phyloP scores from a whole-genome alignment of 2,113 vertebrate genomes.

The Orthonyx spaldingii region DNA sequence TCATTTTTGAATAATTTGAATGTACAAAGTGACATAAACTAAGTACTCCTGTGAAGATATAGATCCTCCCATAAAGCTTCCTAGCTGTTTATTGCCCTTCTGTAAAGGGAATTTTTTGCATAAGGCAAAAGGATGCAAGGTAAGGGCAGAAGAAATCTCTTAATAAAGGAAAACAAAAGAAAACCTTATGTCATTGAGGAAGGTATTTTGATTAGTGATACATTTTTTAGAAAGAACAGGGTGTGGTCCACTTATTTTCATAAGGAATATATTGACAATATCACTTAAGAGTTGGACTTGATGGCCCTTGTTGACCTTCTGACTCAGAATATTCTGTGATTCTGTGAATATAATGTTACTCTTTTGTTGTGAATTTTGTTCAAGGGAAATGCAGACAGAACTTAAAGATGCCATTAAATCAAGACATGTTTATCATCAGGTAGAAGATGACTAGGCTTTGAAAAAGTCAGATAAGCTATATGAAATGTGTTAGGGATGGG shows the following conservation, averaged over 20 bases:
- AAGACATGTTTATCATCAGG: background rate
- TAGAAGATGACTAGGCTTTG: background rate
- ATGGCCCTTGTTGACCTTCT: background rate
- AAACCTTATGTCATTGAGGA: background rate
- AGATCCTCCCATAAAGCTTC: background rate
- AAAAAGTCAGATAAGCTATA: background rate
- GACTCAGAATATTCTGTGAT: background rate
- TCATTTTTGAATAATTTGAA: background rate
- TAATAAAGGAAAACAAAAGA: background rate
- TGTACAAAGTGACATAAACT: background rate
- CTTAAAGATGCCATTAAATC: background rate
- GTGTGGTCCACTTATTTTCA: background rate
- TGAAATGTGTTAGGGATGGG: background rate
- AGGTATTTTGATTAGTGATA: background rate
- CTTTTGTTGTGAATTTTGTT: background rate
- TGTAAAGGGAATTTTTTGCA: background rate
- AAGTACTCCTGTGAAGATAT: background rate
- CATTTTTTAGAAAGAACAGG: background rate
- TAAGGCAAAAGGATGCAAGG: background rate
- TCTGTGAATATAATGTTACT: background rate
- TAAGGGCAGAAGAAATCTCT: background rate
- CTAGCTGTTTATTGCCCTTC: background rate
- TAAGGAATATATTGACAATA: background rate
- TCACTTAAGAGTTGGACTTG: accelerated
- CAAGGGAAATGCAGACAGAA: background rate